A percentile compares a stretch with the other conserved stretches of the same genome.
Evolutionary conservation across 2,113 vertebrate species (phyloP).

Genomic region (Platysternon megacephalum): DNA sequence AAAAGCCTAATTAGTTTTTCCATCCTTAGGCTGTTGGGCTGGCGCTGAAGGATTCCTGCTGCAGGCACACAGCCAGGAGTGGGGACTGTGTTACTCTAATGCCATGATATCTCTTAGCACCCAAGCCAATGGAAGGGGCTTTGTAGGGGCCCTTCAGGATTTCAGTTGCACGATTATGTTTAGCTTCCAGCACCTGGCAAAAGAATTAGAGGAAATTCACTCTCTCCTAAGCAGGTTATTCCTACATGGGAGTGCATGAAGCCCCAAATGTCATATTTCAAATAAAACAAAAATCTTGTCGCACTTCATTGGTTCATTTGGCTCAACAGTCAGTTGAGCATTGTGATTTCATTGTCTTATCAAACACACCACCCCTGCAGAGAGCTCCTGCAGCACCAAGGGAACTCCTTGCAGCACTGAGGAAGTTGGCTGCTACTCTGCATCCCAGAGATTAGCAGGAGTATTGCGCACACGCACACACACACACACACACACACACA

Average conservation of each 20-base stretch:
- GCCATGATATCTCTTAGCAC: background rate
- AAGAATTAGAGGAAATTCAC: background rate
- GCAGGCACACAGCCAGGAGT: rapidly evolving
- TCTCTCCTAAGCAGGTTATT: background rate
- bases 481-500: background rate
- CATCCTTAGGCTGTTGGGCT: background rate
- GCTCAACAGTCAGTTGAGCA: background rate
- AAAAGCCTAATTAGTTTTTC: background rate
- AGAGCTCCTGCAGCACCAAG: background rate
- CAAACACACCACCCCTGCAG: background rate
- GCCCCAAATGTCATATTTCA: conserved; percentile 56
- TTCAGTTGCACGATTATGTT: background rate
- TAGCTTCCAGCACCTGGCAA: background rate
- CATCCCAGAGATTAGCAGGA: background rate
- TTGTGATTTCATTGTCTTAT: background rate
- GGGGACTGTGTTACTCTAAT: background rate
- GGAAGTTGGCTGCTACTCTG: background rate
- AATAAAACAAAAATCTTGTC: conserved; percentile 50
- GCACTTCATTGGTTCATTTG: background rate
- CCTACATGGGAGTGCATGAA: background rate
- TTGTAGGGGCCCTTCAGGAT: background rate
- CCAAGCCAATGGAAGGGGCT: background rate
- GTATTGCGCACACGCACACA: background rate
- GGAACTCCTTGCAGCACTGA: background rate
- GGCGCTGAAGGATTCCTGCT: background rate